Percentiles rank a stretch among this genome's conserved stretches.
Evolutionary conservation across 2,797 vertebrate genomes (phyloP).

Genomic region (Myripristis murdjan): DNA sequence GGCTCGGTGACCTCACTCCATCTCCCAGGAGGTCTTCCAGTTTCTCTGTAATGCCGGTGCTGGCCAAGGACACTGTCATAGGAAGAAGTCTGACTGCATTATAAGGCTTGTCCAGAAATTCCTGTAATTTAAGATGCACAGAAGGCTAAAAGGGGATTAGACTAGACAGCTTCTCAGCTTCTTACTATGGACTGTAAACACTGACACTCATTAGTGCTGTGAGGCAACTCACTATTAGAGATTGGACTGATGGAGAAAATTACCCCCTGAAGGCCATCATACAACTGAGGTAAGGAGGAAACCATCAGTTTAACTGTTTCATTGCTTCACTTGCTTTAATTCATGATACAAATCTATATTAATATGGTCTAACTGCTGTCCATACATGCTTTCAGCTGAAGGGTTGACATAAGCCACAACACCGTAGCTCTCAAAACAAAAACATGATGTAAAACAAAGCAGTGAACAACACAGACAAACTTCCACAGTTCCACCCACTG

Average conservation of each 20-base stretch:
- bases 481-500: constrained; percentile 3
- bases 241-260: background rate
- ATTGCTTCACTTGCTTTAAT: too few relatives aligned
- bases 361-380: constrained; percentile 28
- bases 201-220: background rate
- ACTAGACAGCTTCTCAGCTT: constrained; percentile 40
- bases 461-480: constrained; percentile 8
- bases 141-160: constrained; percentile 26
- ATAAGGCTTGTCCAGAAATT: constrained; percentile 45
- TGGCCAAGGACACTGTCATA: constrained; percentile 46
- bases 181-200: background rate
- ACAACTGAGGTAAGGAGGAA: background rate
- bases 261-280: background rate
- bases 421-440: constrained; percentile 28
- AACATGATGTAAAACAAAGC: constrained; percentile 23
- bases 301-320: too few relatives aligned
- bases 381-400: constrained; percentile 10
- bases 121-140: constrained; percentile 35
- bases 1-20: constrained; percentile 45
- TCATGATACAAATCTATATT: background rate
- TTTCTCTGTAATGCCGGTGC: constrained; percentile 30
- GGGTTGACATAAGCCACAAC: constrained; percentile 11
- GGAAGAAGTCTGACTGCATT: constrained; percentile 47
- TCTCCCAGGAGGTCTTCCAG: constrained; percentile 18
- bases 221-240: background rate